Conservation (phyloP, 2,113 vertebrate genomes). For the Cyanoderma ruficeps region DNA sequence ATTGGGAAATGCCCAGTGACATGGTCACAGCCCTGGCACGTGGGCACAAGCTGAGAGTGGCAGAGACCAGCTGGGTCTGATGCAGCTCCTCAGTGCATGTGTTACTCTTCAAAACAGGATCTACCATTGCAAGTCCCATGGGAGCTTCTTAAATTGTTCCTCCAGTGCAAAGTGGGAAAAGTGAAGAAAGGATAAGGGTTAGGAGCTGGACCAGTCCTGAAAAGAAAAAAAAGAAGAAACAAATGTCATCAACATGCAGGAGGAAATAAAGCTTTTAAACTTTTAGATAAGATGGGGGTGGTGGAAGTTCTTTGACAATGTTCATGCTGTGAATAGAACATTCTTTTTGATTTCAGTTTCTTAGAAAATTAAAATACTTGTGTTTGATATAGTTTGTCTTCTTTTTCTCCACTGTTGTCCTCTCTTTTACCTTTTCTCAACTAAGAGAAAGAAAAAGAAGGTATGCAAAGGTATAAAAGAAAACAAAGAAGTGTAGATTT, state of each 20-base stretch:
- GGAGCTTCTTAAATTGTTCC: background rate
- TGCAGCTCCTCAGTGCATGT: background rate
- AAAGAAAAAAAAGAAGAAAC: background rate
- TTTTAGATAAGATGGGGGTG: background rate
- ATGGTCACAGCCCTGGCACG: background rate
- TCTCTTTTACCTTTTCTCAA: background rate
- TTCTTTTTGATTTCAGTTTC: background rate
- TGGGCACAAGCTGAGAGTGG: accelerated
- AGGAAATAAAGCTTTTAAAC: background rate
- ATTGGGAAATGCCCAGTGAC: background rate
- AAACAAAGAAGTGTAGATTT: background rate
- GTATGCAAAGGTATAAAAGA: background rate
- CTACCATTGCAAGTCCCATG: background rate
- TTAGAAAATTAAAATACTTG: background rate
- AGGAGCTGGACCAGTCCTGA: background rate
- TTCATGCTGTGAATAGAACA: background rate
- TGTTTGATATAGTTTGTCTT: background rate
- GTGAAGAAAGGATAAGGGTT: background rate
- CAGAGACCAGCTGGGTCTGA: background rate
- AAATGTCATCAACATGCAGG: background rate
- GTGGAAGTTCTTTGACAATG: background rate
- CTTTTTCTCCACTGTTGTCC: background rate
- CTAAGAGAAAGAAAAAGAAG: background rate
- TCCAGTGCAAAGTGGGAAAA: background rate
- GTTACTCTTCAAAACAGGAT: background rate